Evolutionary conservation across 1,140 invertebrate genomes (phyloP).

Genomic region (Melitaea cinxia): DNA sequence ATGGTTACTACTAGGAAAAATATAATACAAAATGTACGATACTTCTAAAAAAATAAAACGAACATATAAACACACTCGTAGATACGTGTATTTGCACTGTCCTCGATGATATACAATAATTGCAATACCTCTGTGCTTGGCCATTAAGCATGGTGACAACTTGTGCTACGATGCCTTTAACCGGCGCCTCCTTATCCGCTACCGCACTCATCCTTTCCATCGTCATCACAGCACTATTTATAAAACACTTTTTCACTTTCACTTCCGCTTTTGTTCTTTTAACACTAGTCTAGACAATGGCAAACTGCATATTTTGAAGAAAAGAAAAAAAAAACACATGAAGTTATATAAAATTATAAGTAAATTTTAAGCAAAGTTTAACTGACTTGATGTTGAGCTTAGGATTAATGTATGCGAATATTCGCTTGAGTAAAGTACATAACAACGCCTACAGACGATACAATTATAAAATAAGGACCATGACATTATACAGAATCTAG

Average conservation of each 20-base stretch:
- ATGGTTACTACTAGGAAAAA: too few relatives aligned
- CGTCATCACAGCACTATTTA: conserved; percentile 57
- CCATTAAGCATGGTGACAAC: conserved; percentile 80
- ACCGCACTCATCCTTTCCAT: conserved; percentile 68
- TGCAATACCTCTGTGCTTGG: conserved; percentile 71
- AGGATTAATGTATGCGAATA: not conserved
- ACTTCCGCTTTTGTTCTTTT: not conserved
- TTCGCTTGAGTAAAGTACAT: not conserved
- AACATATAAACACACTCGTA: too few relatives aligned
- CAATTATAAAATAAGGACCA: not conserved
- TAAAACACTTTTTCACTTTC: conserved; percentile 2
- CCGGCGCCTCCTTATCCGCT: conserved; percentile 71
- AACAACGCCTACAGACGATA: not conserved
- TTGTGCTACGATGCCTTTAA: conserved; percentile 78
- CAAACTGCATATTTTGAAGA: too few relatives aligned
- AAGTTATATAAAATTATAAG: too few relatives aligned
- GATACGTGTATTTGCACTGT: too few relatives aligned
- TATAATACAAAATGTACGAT: too few relatives aligned
- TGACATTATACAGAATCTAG: not conserved
- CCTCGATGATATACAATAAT: not conserved
- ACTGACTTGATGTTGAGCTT: not conserved
- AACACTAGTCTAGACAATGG: too few relatives aligned
- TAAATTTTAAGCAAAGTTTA: too few relatives aligned
- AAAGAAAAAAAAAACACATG: too few relatives aligned
- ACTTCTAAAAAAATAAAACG: too few relatives aligned